Conservation (phyloP, 2,797 vertebrate genomes). For the Diplodus sargus region DNA sequence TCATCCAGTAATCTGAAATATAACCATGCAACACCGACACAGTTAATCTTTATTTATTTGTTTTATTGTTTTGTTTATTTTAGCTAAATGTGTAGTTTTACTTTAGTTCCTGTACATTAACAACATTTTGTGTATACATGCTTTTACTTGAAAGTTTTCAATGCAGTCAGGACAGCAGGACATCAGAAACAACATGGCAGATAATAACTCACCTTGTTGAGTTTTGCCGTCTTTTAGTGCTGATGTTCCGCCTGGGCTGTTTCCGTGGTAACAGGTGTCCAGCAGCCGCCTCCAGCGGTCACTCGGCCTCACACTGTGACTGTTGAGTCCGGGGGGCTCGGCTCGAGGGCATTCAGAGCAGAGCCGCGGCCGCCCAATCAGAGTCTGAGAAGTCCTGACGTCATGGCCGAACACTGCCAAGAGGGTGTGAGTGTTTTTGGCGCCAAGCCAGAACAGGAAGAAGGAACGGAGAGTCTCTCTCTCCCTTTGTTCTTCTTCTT, state of each 20-base stretch:
- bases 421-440: constrained; percentile 3
- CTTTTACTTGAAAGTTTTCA: no score
- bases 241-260: constrained; percentile 14
- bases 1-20: no score
- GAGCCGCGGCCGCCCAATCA: constrained; percentile 30
- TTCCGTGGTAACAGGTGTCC: constrained; percentile 52
- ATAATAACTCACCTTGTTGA: constrained; percentile 28
- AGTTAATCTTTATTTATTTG: no score
- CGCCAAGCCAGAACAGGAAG: background rate
- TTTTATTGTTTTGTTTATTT: no score
- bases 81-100: no score
- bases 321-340: background rate
- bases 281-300: no score
- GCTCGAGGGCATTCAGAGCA: background rate
- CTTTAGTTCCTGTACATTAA: no score
- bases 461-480: background rate
- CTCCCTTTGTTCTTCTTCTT: no score
- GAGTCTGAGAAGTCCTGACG: background rate
- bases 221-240: background rate
- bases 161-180: no score
- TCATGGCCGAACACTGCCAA: background rate
- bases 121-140: no score
- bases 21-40: no score
- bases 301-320: no score
- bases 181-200: constrained; percentile 4